Conservation (phyloP, 1,140 invertebrate species). For the Drusus annulatus region DNA sequence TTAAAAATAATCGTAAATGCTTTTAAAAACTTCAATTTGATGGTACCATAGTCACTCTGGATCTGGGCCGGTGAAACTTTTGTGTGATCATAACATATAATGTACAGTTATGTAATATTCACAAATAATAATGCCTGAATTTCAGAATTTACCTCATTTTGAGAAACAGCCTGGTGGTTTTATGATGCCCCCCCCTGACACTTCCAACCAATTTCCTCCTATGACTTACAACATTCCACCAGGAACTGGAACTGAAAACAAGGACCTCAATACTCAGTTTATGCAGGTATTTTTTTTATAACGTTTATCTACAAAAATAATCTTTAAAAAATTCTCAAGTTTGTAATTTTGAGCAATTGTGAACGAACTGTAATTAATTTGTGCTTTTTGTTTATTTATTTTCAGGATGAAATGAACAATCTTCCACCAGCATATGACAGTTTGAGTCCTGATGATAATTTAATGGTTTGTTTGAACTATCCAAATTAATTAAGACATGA, state of each 20-base stretch:
- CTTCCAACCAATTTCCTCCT: conserved; percentile 68
- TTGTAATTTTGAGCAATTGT: too few species aligned
- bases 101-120: not conserved
- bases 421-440: conserved; percentile 71
- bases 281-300: too few species aligned
- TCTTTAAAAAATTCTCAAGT: too few species aligned
- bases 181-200: conserved; percentile 65
- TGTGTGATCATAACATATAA: too few species aligned
- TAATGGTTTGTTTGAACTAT: conserved; percentile 66
- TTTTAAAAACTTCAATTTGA: too few species aligned
- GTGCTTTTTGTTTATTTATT: not conserved
- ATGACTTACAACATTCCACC: conserved; percentile 84
- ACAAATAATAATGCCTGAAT: not conserved
- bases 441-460: conserved; percentile 73
- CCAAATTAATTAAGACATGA: too few species aligned
- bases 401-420: conserved; percentile 70
- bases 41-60: not conserved
- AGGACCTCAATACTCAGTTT: conserved; percentile 76
- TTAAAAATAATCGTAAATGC: too few species aligned
- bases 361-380: not conserved
- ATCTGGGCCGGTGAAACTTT: not conserved
- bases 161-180: conserved; percentile 71
- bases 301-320: too few species aligned
- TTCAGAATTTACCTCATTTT: conserved; percentile 59
- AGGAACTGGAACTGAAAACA: conserved; percentile 69